These are phyloP conservation scores for Tenthredo notha DNA, from an alignment of 2,888 invertebrate genomes.

Conservation along the genomic window DNA sequence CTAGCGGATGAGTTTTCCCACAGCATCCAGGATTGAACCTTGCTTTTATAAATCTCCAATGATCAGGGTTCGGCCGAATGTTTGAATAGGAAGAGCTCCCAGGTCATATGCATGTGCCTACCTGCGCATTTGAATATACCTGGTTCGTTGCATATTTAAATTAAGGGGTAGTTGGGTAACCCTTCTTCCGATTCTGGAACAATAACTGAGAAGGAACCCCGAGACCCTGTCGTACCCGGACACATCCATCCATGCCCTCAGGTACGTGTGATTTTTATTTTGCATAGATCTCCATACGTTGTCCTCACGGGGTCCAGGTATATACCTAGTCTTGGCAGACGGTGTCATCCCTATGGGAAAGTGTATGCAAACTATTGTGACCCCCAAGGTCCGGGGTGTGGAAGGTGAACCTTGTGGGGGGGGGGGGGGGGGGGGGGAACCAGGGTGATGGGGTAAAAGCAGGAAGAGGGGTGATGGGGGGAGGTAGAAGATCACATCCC, in stretches of 20 bases:
- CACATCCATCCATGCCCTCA: conserved; percentile 70
- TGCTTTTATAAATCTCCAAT: conserved; percentile 77
- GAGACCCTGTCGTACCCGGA: conserved; percentile 63
- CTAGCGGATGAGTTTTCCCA: conserved; percentile 68
- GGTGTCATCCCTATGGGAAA: conserved; percentile 79
- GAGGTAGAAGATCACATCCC: conserved; percentile 75
- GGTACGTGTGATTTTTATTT: conserved; percentile 78
- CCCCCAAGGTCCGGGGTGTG: conserved; percentile 68
- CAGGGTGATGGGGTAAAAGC: conserved; percentile 30
- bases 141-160: conserved; percentile 76
- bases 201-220: conserved; percentile 66
- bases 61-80: conserved; percentile 69
- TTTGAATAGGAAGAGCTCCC: conserved; percentile 77
- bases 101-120: conserved; percentile 71
- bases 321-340: conserved; percentile 64
- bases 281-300: conserved; percentile 78
- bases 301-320: conserved; percentile 74
- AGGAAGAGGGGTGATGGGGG: conserved; percentile 57
- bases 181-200: conserved; percentile 74
- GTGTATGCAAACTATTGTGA: conserved; percentile 78
- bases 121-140: conserved; percentile 76
- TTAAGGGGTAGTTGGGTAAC: conserved; percentile 73
- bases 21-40: conserved; percentile 66
- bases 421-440: background rate
- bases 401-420: conserved; percentile 51